Base-by-base conservation (phyloP, 1,140 invertebrate genomes). In the Rhyacophila brunnea region DNA sequence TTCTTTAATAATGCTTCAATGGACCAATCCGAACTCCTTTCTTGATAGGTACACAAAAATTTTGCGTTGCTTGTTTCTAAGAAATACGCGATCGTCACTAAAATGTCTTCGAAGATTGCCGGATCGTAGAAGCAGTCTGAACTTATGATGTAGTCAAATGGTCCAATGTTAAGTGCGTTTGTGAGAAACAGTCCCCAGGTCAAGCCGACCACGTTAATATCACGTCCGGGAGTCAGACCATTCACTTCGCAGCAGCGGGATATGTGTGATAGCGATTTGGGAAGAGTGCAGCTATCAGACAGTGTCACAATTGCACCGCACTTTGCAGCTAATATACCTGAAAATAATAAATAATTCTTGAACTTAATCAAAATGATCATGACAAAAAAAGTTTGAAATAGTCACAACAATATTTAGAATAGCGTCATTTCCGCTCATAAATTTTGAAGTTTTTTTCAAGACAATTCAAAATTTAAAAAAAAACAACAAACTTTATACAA, bases 121-220 rank as follows among this genome's bases (percentile, higher is more conserved):
- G 93, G 91, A 72, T 97, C 92, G 72, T 95, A 98, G 71, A 97
- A 97, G 73, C 93, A 96, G 73, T 98, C 95, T 0, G 94, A 96
- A 1, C 90, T 92, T 14, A 98, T 77, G 47, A 98, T 88, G 35
- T 95, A 77, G 78, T 97, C 93, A 51, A 96, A 71, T 0, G 87
- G 83, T 17, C 86, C 85, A 28, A 96, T 74, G 6, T 82, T 77
- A 23, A 93, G 83, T 5, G 93, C 78, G 63, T 87, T 87, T 6
- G 87, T 84, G 1, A 92, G 77, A 69, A 96, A 90, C 2, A 91
- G 70, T 0, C 95, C 94, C 94, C 94, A 97, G 38, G 90, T 92
- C 2, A 97, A 75, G 1, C 92, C 92, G 43, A 92, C 77, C 6
- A 96, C 83, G 64, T 86, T 81, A 10, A 91, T 81, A 69, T 87